Evolutionary conservation across 2,113 vertebrate species (phyloP).

Genomic region (Osmerus eperlanus): DNA sequence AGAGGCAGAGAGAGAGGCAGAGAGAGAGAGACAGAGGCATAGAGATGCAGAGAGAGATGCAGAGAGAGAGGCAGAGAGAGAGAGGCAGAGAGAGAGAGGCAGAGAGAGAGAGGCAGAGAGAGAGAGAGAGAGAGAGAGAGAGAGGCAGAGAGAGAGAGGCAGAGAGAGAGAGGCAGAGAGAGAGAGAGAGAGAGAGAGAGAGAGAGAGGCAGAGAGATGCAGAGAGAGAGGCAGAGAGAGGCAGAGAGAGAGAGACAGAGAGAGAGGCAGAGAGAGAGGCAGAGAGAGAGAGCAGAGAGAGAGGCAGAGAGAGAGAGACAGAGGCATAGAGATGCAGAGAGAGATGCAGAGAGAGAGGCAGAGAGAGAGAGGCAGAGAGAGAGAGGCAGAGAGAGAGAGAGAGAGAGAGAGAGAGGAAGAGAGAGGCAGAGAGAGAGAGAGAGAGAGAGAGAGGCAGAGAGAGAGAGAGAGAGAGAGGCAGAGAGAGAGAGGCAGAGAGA

Average conservation of each 20-base stretch:
- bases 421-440: not conserved
- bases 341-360: not conserved
- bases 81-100: not conserved
- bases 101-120: not conserved
- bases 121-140: no score
- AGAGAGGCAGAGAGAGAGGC: not conserved
- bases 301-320: not conserved
- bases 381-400: not conserved
- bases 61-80: not conserved
- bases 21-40: no score
- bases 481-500: not conserved
- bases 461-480: no score
- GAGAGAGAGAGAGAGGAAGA: not conserved
- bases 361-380: not conserved
- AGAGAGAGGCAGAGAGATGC: not conserved
- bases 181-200: no score
- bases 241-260: not conserved
- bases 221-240: not conserved
- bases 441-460: not conserved
- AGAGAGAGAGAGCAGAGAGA: slow-evolving; percentile 1
- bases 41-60: not conserved
- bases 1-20: not conserved
- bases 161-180: not conserved
- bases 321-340: no score
- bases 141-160: not conserved